These are phyloP conservation scores for Aspiorhynchus laticeps DNA, from an alignment of 2,113 vertebrate genomes.

Conservation along the genomic window DNA sequence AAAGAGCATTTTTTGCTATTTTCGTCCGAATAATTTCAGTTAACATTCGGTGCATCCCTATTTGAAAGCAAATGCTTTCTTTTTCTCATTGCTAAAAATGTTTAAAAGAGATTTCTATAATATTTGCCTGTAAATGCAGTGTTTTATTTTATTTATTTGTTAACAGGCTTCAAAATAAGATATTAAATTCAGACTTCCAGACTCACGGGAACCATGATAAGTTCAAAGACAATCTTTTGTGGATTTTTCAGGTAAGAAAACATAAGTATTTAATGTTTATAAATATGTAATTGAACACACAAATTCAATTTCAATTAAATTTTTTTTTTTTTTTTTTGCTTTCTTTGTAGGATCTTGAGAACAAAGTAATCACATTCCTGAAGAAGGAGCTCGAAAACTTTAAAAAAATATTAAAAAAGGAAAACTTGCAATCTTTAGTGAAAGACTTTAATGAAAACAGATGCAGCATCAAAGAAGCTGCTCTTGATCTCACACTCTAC, in stretches of 20 bases:
- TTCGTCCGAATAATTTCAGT: too few relatives aligned
- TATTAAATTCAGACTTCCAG: background rate
- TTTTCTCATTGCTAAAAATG: background rate
- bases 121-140: background rate
- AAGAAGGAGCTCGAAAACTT: background rate
- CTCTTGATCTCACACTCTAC: too few relatives aligned
- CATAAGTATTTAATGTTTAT: background rate
- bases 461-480: too few relatives aligned
- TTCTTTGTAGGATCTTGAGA: background rate
- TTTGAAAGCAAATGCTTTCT: background rate
- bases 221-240: background rate
- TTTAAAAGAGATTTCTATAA: background rate
- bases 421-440: too few relatives aligned
- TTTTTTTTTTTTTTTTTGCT: background rate
- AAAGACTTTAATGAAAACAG: too few relatives aligned
- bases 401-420: background rate
- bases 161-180: background rate
- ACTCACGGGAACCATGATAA: background rate
- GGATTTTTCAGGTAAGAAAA: background rate
- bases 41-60: too few relatives aligned
- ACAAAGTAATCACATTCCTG: background rate
- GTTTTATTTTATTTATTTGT: background rate
- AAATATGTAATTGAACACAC: background rate
- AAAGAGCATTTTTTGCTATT: too few relatives aligned
- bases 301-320: too few relatives aligned